phyloP scores from a whole-genome alignment of 1,140 invertebrate species.

The Macrocentrus cingulum region DNA sequence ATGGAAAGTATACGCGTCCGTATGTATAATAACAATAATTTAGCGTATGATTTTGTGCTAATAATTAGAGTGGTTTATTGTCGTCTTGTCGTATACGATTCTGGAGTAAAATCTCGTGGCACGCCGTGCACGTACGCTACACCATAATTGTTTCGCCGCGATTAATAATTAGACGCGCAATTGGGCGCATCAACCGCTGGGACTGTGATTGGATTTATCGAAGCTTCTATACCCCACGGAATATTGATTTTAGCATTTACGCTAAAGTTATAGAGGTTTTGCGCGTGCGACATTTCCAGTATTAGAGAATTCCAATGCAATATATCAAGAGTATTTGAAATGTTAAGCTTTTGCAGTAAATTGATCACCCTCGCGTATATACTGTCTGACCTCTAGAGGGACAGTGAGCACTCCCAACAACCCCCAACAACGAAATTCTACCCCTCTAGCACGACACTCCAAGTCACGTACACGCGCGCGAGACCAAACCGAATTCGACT shows the following conservation, averaged over 20 bases:
- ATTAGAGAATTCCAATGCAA: too few relatives aligned
- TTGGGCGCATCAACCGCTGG: slow-evolving; percentile 46
- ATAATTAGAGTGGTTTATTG: slow-evolving; percentile 27
- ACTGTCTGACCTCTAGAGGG: slow-evolving; percentile 13
- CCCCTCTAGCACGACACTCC: slow-evolving; percentile 9
- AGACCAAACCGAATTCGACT: slow-evolving; percentile 20
- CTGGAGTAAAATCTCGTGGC: slow-evolving; percentile 40
- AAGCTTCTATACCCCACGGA: not conserved
- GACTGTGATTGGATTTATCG: slow-evolving; percentile 54
- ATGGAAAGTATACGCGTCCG: too few relatives aligned
- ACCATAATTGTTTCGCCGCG: slow-evolving; percentile 50
- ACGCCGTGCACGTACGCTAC: slow-evolving; percentile 35
- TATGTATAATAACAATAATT: slow-evolving; percentile 13
- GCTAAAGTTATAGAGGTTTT: too few relatives aligned
- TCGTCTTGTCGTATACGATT: slow-evolving; percentile 2
- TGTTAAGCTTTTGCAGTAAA: too few relatives aligned
- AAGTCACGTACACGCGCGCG: slow-evolving; percentile 24
- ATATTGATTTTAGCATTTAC: not conserved
- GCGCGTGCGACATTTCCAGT: too few relatives aligned
- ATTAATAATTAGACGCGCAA: slow-evolving; percentile 57
- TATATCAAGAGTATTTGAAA: too few relatives aligned
- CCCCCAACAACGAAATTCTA: too few relatives aligned
- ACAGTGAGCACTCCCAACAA: slow-evolving; percentile 1
- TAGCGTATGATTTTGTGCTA: slow-evolving; percentile 30
- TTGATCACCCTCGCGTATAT: not conserved